phyloP scores from a whole-genome alignment of 2,113 vertebrate genomes.

The Rhynchomys soricoides region DNA sequence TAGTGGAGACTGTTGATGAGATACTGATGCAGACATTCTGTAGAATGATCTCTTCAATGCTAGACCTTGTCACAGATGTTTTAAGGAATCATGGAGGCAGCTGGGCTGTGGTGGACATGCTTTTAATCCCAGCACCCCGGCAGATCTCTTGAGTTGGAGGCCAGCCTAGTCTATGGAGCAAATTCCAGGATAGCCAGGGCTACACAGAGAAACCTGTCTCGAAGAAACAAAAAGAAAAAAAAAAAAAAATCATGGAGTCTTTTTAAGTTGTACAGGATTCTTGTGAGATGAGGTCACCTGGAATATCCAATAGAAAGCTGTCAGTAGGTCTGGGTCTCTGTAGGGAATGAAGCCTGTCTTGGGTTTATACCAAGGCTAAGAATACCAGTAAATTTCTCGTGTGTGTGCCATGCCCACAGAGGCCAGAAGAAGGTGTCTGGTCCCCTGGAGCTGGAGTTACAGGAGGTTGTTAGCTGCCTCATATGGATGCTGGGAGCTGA shows the following conservation, averaged over 20 bases:
- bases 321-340: neutral
- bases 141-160: neutral
- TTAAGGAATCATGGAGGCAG: neutral
- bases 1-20: neutral
- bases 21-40: rapidly evolving
- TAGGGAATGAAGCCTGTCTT: neutral
- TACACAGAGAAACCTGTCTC: neutral
- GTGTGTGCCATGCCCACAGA: neutral
- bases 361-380: no score
- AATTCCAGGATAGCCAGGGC: neutral
- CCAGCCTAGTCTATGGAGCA: neutral
- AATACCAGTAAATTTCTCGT: neutral
- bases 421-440: neutral
- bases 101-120: neutral
- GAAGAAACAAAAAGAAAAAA: neutral
- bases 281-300: neutral
- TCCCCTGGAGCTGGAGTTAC: neutral
- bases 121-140: neutral
- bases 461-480: neutral
- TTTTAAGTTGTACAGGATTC: neutral
- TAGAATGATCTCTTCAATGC: neutral
- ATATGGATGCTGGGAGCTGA: neutral
- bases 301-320: neutral
- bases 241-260: neutral
- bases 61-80: neutral